phyloP scores from a whole-genome alignment of 2,888 invertebrate species.

The Cylindroiulus punctatus region DNA sequence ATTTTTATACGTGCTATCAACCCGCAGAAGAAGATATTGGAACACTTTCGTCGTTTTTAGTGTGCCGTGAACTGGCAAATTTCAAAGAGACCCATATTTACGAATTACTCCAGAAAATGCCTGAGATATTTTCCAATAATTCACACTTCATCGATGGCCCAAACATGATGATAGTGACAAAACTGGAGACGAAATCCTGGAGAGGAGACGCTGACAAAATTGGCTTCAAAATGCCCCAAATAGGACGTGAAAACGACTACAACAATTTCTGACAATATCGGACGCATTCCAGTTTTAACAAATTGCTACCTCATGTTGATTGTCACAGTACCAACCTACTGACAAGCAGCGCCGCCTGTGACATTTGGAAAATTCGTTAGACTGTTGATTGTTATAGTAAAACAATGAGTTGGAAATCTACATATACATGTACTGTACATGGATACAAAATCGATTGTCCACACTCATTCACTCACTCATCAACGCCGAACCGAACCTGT shows the following conservation, averaged over 20 bases:
- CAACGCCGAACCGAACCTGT: no score
- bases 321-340: background rate
- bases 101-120: background rate
- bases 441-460: no score
- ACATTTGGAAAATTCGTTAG: background rate
- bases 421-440: no score
- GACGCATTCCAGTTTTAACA: background rate
- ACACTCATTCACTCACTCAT: no score
- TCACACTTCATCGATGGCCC: conserved; percentile 24
- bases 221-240: background rate
- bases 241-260: background rate
- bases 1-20: background rate
- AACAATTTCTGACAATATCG: background rate
- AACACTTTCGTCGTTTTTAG: background rate
- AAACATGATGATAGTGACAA: background rate
- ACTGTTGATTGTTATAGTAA: no score
- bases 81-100: conserved; percentile 13
- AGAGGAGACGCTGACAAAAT: background rate
- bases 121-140: conserved; percentile 6
- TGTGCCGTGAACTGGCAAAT: conserved; percentile 27
- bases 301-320: background rate
- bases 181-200: background rate
- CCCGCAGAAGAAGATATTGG: background rate
- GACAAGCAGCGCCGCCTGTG: background rate
- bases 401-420: no score